Conservation (phyloP, 1,140 invertebrate species). For the Heliothis subflexa region DNA sequence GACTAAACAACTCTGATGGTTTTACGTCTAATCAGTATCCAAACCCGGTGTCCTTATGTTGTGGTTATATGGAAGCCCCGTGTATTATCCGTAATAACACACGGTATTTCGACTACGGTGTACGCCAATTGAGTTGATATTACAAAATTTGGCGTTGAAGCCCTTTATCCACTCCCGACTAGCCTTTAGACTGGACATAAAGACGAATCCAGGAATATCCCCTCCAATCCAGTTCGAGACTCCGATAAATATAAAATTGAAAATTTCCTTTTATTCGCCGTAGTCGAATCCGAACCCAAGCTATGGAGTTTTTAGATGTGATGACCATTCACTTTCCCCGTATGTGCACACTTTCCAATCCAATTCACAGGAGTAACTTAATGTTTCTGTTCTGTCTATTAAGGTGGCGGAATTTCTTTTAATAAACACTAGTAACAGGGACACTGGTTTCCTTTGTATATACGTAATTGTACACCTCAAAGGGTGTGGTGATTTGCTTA, state of each 20-base stretch:
- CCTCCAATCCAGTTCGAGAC: constrained; percentile 28
- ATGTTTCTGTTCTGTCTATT: constrained; percentile 75
- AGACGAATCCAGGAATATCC: constrained; percentile 13
- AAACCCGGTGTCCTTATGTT: constrained; percentile 54
- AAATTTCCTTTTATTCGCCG: constrained; percentile 11
- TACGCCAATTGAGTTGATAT: not conserved
- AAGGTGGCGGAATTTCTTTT: constrained; percentile 80
- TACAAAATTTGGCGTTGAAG: constrained; percentile 5
- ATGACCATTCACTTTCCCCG: constrained; percentile 60
- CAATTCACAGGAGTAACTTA: constrained; percentile 61
- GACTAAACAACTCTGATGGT: constrained; percentile 74
- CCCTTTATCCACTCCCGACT: not conserved
- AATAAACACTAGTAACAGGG: constrained; percentile 77
- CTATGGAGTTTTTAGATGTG: constrained; percentile 40
- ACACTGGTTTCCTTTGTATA: constrained; percentile 72
- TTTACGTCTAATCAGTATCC: constrained; percentile 71
- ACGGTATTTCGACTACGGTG: constrained; percentile 36
- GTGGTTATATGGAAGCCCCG: constrained; percentile 25
- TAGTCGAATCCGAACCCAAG: constrained; percentile 36
- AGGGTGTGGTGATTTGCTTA: constrained; percentile 62
- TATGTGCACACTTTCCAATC: constrained; percentile 60
- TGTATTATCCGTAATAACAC: constrained; percentile 32
- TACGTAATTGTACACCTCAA: constrained; percentile 53
- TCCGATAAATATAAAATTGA: no score
- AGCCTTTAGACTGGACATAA: constrained; percentile 1